phyloP scores from a whole-genome alignment of 2,888 invertebrate genomes.

The Thymelicus lineola region DNA sequence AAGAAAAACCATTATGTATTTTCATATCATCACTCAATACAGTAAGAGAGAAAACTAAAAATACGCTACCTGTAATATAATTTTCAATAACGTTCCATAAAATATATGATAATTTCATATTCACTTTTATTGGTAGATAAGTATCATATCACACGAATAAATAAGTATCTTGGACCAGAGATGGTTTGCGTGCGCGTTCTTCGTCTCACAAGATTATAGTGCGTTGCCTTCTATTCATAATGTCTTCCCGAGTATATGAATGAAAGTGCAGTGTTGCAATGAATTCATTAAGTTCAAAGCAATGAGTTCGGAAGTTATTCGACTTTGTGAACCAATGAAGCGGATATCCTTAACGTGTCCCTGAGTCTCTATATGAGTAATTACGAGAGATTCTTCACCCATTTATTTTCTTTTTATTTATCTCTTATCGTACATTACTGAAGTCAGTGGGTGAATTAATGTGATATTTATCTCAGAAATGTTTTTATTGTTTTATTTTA shows the following conservation, averaged over 20 bases:
- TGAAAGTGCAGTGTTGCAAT: slow-evolving; percentile 65
- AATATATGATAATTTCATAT: no score
- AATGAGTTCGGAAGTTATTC: slow-evolving; percentile 46
- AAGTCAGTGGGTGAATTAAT: no score
- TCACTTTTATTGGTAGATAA: no score
- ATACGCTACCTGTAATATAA: no score
- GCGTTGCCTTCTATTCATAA: slow-evolving; percentile 69
- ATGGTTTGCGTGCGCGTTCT: slow-evolving; percentile 61
- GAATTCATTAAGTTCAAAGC: slow-evolving; percentile 47
- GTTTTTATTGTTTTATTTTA: no score
- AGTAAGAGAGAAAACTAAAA: no score
- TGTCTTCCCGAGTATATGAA: slow-evolving; percentile 56
- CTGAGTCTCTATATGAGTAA: background rate
- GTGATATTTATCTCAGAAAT: no score
- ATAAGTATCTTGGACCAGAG: slow-evolving; percentile 32
- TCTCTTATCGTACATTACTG: background rate
- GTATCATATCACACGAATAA: background rate
- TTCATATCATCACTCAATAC: no score
- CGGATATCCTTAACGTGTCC: slow-evolving; percentile 42
- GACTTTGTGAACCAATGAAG: slow-evolving; percentile 38
- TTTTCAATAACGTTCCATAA: no score
- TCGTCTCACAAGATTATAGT: slow-evolving; percentile 74
- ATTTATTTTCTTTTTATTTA: background rate
- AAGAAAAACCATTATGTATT: no score
- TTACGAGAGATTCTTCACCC: background rate